phyloP scores from a whole-genome alignment of 1,140 invertebrate genomes.

The Spodoptera frugiperda region DNA sequence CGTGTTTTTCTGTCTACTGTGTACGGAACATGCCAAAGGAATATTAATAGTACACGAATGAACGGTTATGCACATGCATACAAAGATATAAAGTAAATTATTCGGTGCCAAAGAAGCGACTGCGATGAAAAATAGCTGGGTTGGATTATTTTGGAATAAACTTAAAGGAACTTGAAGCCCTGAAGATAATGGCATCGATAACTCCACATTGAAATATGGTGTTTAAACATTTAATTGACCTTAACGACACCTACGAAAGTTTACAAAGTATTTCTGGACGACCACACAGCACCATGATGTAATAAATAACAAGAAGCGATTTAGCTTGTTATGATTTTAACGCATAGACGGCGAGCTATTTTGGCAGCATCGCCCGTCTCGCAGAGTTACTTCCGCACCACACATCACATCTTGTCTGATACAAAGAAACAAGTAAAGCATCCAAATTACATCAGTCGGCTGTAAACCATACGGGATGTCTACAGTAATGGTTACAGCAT shows the following conservation, averaged over 20 bases:
- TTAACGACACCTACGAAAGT: slow-evolving; percentile 20
- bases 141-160: too few relatives aligned
- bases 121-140: not conserved
- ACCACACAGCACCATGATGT: slow-evolving; percentile 20
- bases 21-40: slow-evolving; percentile 7
- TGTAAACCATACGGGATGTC: slow-evolving; percentile 2
- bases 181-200: not conserved
- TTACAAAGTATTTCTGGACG: not conserved
- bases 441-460: slow-evolving; percentile 12
- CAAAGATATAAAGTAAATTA: slow-evolving; percentile 27
- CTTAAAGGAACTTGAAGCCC: not conserved
- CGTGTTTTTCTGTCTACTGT: slow-evolving; percentile 1
- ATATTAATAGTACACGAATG: slow-evolving; percentile 25
- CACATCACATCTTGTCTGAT: slow-evolving; percentile 11
- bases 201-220: not conserved
- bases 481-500: slow-evolving; percentile 8
- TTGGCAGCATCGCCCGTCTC: slow-evolving; percentile 36
- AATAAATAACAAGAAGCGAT: slow-evolving; percentile 29
- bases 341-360: slow-evolving; percentile 35
- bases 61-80: slow-evolving; percentile 27
- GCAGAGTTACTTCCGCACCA: slow-evolving; percentile 33
- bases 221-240: slow-evolving; percentile 18
- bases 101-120: slow-evolving; percentile 3
- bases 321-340: slow-evolving; percentile 43
- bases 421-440: slow-evolving; percentile 1